Percentiles rank a stretch among this genome's conserved stretches.
phyloP scores from a whole-genome alignment of 2,113 vertebrate species.

The Eulemur rufifrons region DNA sequence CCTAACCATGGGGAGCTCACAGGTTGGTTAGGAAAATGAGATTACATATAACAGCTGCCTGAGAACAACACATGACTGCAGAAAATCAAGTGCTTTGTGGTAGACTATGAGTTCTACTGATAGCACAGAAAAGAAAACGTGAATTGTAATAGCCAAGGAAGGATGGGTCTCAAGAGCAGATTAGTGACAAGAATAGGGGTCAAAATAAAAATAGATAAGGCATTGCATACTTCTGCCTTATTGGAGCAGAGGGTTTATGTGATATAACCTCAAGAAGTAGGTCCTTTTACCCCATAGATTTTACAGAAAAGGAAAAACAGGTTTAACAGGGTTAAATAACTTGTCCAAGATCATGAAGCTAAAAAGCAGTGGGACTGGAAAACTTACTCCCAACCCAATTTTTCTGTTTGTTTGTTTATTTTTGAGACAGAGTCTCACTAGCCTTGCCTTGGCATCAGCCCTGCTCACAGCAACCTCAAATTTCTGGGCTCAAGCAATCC shows the following conservation, averaged over 20 bases:
- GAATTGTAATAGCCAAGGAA: neutral
- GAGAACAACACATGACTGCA: neutral
- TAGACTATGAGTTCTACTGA: neutral
- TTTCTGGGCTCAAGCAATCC: too few species aligned
- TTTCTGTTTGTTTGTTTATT: neutral
- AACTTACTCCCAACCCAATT: conserved; percentile 12
- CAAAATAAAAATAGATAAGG: neutral
- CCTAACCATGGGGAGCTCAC: neutral
- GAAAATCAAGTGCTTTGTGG: neutral
- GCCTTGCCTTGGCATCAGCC: neutral
- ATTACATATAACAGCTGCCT: neutral
- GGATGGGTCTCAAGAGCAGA: neutral
- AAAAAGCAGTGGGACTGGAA: neutral
- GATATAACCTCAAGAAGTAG: neutral
- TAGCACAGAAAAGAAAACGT: neutral
- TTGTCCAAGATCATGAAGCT: neutral
- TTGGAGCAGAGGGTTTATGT: neutral
- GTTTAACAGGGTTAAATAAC: neutral
- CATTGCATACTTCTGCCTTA: neutral
- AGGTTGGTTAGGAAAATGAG: neutral
- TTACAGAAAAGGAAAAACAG: neutral
- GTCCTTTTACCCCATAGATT: neutral
- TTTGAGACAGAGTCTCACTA: neutral
- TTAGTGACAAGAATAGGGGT: neutral
- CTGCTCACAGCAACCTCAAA: neutral